Base-by-base conservation (phyloP, 2,113 vertebrate species). In the Pipa parva region DNA sequence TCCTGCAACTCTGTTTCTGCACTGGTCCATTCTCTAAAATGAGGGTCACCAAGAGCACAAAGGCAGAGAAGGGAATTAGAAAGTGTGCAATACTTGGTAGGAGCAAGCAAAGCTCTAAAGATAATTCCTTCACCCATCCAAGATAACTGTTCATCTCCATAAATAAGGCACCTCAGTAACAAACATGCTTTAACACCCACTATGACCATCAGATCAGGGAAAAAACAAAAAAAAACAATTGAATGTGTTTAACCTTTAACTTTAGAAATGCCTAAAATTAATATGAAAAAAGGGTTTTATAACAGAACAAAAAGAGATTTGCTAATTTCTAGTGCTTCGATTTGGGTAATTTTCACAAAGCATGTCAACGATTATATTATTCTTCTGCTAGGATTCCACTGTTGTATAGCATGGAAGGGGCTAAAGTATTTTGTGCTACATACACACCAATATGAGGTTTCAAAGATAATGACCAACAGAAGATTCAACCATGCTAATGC, bases 401-500 rank as follows among this genome's bases (percentile, higher is more conserved):
- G 20, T 24, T 8, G 15, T 22, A 51, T 10, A 51, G 29, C 46
- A 51, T 27, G 15, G 15, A 31, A 63, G n/a, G 24, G 63, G 18
- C 55, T 64, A 45, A 57, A 56, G 51, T n/a, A 57, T 65, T 57
- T 21, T 56, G 46, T 56, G 59, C 5, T 28, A 67, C 48, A 28
- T 48, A 42, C 54, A 67, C 29, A 26, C 39, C 55, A 67, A 58
- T 17, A 50, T 20, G 21, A 20, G 56, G 10, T 1, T 49, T 24
- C 20, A 49, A 11, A 24, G 46, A 49, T 2, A 20, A 46, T n/a
- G 5, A 20, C 51, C 67, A 58, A 20, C 55, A 49, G 61, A 48
- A 49, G 10, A 63, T 62, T 13, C 49, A 55, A 21, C 20, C 45
- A 62, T 9, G 56, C 91, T 80, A 98, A 74, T 89, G 92, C 79